phyloP scores from a whole-genome alignment of 2,797 vertebrate genomes.

The Vultur gryphus region DNA sequence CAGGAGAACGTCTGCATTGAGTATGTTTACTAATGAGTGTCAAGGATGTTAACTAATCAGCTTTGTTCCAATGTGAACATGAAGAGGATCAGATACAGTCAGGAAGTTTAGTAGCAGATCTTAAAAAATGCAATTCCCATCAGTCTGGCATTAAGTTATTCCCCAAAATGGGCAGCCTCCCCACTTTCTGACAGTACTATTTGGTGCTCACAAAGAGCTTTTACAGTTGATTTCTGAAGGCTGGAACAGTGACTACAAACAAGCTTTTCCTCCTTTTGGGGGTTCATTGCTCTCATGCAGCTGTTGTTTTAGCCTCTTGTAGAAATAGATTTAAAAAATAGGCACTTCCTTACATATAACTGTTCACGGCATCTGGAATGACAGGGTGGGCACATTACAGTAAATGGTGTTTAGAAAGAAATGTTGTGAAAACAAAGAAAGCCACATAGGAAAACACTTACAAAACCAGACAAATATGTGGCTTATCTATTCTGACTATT shows the following conservation, averaged over 20 bases:
- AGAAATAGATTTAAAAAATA: constrained; percentile 56
- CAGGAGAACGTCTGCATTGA: not conserved
- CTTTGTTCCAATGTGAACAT: not conserved
- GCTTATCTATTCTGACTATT: constrained; percentile 57
- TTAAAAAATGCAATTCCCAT: not conserved
- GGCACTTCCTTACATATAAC: constrained; percentile 32
- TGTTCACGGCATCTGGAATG: constrained; percentile 50
- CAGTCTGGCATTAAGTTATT: not conserved
- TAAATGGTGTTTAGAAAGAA: constrained; percentile 59
- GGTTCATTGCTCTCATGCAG: constrained; percentile 21
- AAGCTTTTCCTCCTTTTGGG: constrained; percentile 4
- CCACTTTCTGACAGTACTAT: not conserved
- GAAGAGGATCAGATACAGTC: not conserved
- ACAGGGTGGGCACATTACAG: constrained; percentile 45
- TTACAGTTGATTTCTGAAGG: not conserved
- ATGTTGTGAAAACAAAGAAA: constrained; percentile 56
- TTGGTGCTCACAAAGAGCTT: not conserved
- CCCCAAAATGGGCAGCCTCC: not conserved
- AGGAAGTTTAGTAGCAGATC: not conserved
- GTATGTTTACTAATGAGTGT: not conserved
- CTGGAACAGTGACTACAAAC: not conserved
- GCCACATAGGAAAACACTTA: constrained; percentile 37
- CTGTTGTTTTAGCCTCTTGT: constrained; percentile 56
- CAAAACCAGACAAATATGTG: constrained; percentile 48
- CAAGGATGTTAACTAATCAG: not conserved